Base-by-base conservation (phyloP, 1,140 invertebrate genomes). In the Lordiphosa stackelbergi region DNA sequence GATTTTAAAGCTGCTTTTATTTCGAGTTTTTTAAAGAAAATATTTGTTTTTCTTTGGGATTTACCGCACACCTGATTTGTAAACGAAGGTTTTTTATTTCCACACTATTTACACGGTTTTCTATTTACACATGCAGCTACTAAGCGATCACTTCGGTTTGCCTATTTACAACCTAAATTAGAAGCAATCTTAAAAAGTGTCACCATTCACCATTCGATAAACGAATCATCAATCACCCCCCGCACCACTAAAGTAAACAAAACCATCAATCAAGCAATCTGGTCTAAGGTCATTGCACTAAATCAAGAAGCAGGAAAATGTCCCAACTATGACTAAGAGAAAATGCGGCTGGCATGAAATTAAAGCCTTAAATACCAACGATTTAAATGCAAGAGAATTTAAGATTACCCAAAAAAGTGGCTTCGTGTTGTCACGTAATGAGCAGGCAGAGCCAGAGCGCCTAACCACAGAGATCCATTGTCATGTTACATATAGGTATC, bases 381-480 rank as follows among this genome's bases (percentile, higher is more conserved):
- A 69, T 69, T 65, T 51, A 51, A 42, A 60, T 65, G 61, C 61
- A 65, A 60, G 55, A 41, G 24, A 43, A 41, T 57, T 58, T 19
- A 31, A 46, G 5, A 13, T 9, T 22, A 40, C 19, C n/a, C 1
- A 3, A 28, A n/a, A 13, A 19, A 19, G 24, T 28, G 8, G 28
- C 24, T 45, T 58, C 54, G 59, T 73, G 65, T 58, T 65, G 38
- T 51, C 69, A 72, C 61, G 57, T 69, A 69, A 69, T 22, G 46
- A 69, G 66, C 51, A 31, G 65, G 41, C 65, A 69, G 51, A 24
- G 4, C 22, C 22, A 22, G 54, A 46, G 53, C 57, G 31, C 57
- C 66, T 78, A 78, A 73, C 73, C 66, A 31, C 28, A 8, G 71
- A 60, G 41, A 46, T 51, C 74, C 69, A 78, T 79, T 79, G 72